Evolutionary conservation across 2,797 vertebrate species (phyloP), one percentile per base, ranked within the genome.

Genomic region (Sarcophilus harrisii): DNA sequence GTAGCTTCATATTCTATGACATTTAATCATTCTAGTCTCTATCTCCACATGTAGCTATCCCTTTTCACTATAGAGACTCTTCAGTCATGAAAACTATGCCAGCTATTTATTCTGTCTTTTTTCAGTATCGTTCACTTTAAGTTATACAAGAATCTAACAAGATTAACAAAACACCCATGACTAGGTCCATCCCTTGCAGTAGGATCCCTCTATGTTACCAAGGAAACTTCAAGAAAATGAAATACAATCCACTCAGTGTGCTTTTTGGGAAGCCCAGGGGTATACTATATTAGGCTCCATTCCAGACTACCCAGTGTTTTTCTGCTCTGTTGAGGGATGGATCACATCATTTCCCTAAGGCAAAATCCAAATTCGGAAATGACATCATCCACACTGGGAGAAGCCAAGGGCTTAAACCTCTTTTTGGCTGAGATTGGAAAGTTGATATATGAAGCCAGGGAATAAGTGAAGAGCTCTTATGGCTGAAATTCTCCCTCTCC

Each of bases 391-490:
- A 96, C 96, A 96, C 94, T 97, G 96, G 95, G 62, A 98, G 96
- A 98, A 98, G 94, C 0, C 14, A 90, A 96, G 95, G 96, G 95
- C 97, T 97, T 96, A 95, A 49, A 94, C 95, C 91, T 93, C 96
- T 98, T 98, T 96, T 98, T 97, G 97, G 97, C 95, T 95, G 97
- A 98, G 96, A 93, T 95, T 97, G 96, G 97, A 97, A 96, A 97
- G 93, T 95, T 97, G 97, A 98, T 97, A 96, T 97, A 97, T 92
- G 91, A 98, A 97, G 94, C 94, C 97, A 95, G 32, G 94, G 94
- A 95, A 95, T 97, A 93, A 97, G 97, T 96, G 91, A 96, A 97
- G 95, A 96, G 94, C 94, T 98, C 98, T 98, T 97, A 97, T 96
- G 95, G 95, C 96, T 97, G 38, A 98, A 98, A 97, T 97, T 93